A percentile compares a stretch with the other conserved stretches of the same genome.
phyloP scores from a whole-genome alignment of 2,888 invertebrate genomes.

The Hydrotaea cyrtoneurina region DNA sequence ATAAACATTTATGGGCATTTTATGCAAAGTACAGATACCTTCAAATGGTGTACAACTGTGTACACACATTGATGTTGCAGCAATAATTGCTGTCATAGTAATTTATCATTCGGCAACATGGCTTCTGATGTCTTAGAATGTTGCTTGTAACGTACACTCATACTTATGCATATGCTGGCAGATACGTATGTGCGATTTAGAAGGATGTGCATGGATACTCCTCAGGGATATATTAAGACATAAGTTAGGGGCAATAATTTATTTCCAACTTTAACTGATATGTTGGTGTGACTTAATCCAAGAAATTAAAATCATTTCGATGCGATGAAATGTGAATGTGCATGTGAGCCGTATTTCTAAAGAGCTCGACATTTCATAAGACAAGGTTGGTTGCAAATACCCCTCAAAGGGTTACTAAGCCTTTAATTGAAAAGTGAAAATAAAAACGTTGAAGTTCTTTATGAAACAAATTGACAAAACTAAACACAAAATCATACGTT shows the following conservation, averaged over 20 bases:
- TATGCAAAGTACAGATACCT: neutral
- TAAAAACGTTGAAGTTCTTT: too few species aligned
- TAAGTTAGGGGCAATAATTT: constrained; percentile 1
- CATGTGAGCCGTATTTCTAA: neutral
- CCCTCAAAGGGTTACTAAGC: too few species aligned
- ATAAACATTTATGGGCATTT: constrained; percentile 24
- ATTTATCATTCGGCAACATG: constrained; percentile 23
- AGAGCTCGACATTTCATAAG: too few species aligned
- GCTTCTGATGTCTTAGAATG: neutral
- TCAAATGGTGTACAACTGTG: neutral
- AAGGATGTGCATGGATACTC: neutral
- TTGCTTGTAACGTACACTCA: neutral
- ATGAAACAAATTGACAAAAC: too few species aligned
- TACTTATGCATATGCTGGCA: neutral
- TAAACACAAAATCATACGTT: too few species aligned
- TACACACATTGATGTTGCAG: neutral
- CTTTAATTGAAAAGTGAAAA: too few species aligned
- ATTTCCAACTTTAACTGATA: neutral
- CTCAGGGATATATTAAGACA: constrained; percentile 15
- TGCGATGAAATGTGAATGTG: neutral
- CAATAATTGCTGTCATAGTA: constrained; percentile 20
- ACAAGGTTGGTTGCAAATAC: too few species aligned
- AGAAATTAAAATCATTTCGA: neutral
- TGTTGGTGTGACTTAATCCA: constrained; percentile 13
- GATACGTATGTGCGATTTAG: neutral